Evolutionary conservation across 2,797 vertebrate genomes (phyloP), one percentile per base, ranked within the genome.

Genomic region (Melanotaenia maccullochi): DNA sequence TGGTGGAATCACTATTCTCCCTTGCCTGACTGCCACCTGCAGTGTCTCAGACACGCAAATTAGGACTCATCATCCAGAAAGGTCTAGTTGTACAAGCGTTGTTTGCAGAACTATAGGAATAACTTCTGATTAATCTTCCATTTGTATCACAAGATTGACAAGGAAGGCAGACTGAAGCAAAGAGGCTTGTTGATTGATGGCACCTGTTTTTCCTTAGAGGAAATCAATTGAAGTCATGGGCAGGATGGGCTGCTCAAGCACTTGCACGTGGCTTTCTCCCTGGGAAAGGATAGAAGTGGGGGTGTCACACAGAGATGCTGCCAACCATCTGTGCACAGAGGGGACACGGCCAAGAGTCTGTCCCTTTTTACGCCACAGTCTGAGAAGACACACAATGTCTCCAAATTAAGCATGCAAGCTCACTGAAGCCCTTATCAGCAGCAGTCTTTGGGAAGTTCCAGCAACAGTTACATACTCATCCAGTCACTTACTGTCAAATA

Each of bases 321-420:
- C 83, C 83, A 85, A 84, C 87, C 90, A 91, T 90, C 92, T 89
- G 90, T 83, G 73, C 65, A 61, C 40, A 63, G 51, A 81, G 71
- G 72, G 75, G 22, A 33, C 70, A 18, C 75, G 84, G 90, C 90
- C 90, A 92, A 87, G 64, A 32, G 16, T 75, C 74, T 44, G 63
- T 63, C 52, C 60, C 25, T 78, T 75, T 82, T 83, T 63, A 67
- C 16, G 14, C 77, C 68, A 66, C 64, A 40, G 47, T 52, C 82
- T 66, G 58, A 79, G 79, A 85, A 82, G 79, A 83, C 71, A 60
- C 61, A 86, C 76, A 83, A 82, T 79, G 71, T 78, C 78, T 85
- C 67, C 58, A 79, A 84, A 89, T 85, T 65, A 77, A 81, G 78
- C 69, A 70, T 54, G 63, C 56, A 57, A 54, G 36, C 67, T 80